Conservation (phyloP, 2,888 invertebrate genomes). For the Criorhina ranunculi region DNA sequence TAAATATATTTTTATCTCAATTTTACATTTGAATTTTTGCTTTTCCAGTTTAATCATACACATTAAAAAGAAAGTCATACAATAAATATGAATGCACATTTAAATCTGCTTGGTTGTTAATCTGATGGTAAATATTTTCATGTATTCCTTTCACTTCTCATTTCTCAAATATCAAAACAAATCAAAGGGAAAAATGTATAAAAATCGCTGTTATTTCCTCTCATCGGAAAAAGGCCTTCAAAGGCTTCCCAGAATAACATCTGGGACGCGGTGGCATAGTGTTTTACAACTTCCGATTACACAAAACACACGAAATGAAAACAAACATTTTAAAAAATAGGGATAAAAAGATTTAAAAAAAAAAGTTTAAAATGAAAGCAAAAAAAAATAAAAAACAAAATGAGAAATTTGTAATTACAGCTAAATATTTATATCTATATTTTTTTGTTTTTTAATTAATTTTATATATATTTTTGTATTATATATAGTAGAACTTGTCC, state of each 20-base stretch:
- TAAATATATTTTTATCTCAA: slow-evolving; percentile 46
- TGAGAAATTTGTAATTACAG: slow-evolving; percentile 47
- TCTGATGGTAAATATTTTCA: slow-evolving; percentile 41
- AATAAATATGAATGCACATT: slow-evolving; percentile 68
- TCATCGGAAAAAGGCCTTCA: slow-evolving; percentile 2
- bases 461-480: slow-evolving; percentile 52
- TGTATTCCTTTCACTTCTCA: slow-evolving; percentile 27
- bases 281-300: slow-evolving; percentile 5
- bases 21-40: slow-evolving; percentile 49
- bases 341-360: slow-evolving; percentile 4
- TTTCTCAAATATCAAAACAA: slow-evolving; percentile 10
- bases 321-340: slow-evolving; percentile 4
- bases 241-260: slow-evolving; percentile 12
- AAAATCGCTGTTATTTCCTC: slow-evolving; percentile 3
- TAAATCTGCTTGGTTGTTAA: slow-evolving; percentile 21
- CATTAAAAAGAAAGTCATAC: slow-evolving; percentile 63
- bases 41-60: slow-evolving; percentile 49
- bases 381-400: slow-evolving; percentile 19
- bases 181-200: neutral
- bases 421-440: slow-evolving; percentile 69
- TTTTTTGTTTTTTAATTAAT: slow-evolving; percentile 48
- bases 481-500: slow-evolving; percentile 63
- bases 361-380: slow-evolving; percentile 5
- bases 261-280: neutral
- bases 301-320: slow-evolving; percentile 22